Percentiles rank a stretch among this genome's conserved stretches.
phyloP scores from a whole-genome alignment of 2,888 invertebrate genomes.

The Caenorhabditis panamensis region DNA sequence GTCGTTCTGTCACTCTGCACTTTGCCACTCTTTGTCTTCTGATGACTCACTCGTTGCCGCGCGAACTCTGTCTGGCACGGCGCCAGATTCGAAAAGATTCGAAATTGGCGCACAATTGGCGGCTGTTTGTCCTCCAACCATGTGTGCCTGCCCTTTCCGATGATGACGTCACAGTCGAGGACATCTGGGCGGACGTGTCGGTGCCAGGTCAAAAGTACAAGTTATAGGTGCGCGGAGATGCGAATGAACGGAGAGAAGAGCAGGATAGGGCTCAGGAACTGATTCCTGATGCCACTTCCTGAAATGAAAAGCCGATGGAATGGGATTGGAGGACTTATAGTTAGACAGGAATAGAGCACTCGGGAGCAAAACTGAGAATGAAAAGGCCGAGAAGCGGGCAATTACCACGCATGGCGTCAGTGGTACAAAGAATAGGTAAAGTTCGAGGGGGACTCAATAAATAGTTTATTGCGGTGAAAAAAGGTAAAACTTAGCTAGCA shows the following conservation, averaged over 20 bases:
- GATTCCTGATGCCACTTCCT: background rate
- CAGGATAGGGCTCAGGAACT: background rate
- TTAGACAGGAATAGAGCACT: background rate
- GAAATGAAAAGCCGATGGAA: background rate
- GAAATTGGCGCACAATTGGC: conserved; percentile 50
- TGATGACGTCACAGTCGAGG: conserved; percentile 21
- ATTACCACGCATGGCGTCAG: background rate
- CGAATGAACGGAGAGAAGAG: background rate
- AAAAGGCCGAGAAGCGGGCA: too few relatives aligned
- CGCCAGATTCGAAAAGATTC: conserved; percentile 45
- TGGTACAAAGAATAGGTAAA: background rate
- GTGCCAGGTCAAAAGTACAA: conserved; percentile 54
- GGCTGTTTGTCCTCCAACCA: conserved; percentile 15
- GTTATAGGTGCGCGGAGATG: conserved; percentile 15
- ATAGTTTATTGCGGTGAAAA: background rate
- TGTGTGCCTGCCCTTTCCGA: conserved; percentile 23
- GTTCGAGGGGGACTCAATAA: background rate
- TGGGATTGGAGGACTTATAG: background rate
- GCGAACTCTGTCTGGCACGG: conserved; percentile 19
- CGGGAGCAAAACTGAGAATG: too few relatives aligned
- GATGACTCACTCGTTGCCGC: conserved; percentile 16
- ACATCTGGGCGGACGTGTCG: conserved; percentile 6
- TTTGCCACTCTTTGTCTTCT: conserved; percentile 8
- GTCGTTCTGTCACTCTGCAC: conserved; percentile 15
- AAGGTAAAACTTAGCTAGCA: conserved; percentile 1